Conservation (phyloP, 2,113 vertebrate species). For the Xenopus borealis region DNA sequence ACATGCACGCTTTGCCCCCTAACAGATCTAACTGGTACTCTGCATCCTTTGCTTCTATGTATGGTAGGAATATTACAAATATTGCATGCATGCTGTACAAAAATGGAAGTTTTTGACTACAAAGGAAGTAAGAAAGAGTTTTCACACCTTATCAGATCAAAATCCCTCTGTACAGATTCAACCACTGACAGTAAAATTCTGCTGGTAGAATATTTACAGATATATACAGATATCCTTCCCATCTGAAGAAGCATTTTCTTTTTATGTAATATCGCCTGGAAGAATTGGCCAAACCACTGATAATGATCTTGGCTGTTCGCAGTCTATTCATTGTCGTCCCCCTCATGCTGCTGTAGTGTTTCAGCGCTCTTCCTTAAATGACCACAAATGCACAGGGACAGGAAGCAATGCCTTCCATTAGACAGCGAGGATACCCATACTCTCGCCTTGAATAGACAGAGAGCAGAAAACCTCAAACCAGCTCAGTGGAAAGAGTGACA, state of each 20-base stretch:
- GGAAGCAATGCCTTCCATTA: slow-evolving; percentile 65
- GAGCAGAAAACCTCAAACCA: slow-evolving; percentile 44
- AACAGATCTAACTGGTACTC: too few relatives aligned
- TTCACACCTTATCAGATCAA: too few relatives aligned
- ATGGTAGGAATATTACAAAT: not conserved
- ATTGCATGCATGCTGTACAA: too few relatives aligned
- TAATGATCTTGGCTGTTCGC: slow-evolving; percentile 57
- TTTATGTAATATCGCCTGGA: slow-evolving; percentile 49
- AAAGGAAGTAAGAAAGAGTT: too few relatives aligned
- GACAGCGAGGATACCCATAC: slow-evolving; percentile 35
- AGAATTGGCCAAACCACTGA: slow-evolving; percentile 51
- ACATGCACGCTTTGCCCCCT: too few relatives aligned
- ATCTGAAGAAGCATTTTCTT: not conserved
- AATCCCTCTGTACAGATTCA: too few relatives aligned
- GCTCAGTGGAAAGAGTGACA: slow-evolving; percentile 55
- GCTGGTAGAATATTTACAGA: too few relatives aligned
- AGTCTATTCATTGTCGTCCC: slow-evolving; percentile 53
- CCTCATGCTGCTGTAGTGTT: slow-evolving; percentile 47
- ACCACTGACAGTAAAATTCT: too few relatives aligned
- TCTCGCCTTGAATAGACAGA: slow-evolving; percentile 20
- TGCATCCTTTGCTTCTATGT: not conserved
- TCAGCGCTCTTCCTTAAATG: slow-evolving; percentile 59
- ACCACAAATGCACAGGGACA: slow-evolving; percentile 66
- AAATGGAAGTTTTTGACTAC: too few relatives aligned
- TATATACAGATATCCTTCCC: too few relatives aligned